Percentiles rank a stretch among this genome's conserved stretches.
Conservation (phyloP, 1,140 invertebrate genomes). For the Cydia fagiglandana region DNA sequence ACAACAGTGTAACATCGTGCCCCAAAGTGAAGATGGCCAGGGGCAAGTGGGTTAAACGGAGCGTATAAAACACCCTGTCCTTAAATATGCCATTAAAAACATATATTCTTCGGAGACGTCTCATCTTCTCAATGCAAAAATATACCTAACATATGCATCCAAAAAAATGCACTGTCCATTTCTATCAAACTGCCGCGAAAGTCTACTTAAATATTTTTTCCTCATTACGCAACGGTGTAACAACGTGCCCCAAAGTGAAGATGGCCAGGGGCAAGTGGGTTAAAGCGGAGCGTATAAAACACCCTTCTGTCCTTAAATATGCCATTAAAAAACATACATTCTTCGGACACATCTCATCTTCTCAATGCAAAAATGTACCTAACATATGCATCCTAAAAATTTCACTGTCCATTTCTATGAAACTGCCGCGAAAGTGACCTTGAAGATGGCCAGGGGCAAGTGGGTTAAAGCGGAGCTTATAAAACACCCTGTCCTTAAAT, state of each 20-base stretch:
- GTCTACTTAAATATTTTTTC: conserved; percentile 30
- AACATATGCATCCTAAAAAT: too few relatives aligned
- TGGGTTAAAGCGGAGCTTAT: conserved; percentile 74
- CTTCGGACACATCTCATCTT: too few relatives aligned
- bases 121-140: too few relatives aligned
- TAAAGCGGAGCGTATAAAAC: conserved; percentile 75
- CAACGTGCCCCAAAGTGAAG: conserved; percentile 55
- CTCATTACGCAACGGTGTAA: conserved; percentile 47
- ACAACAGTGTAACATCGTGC: conserved; percentile 47
- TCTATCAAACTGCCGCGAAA: too few relatives aligned
- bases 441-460: too few relatives aligned
- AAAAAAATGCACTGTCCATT: too few relatives aligned
- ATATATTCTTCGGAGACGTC: too few relatives aligned
- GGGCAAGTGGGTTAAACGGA: conserved; percentile 76
- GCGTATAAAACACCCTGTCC: conserved; percentile 74
- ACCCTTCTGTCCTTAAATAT: conserved; percentile 76
- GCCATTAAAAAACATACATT: too few relatives aligned
- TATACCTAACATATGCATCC: too few relatives aligned
- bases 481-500: conserved; percentile 77
- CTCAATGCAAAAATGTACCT: too few relatives aligned
- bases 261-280: conserved; percentile 73
- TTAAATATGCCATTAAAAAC: conserved; percentile 78
- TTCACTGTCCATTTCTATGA: too few relatives aligned
- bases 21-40: conserved; percentile 68
- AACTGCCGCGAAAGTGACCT: too few relatives aligned